phyloP scores from a whole-genome alignment of 2,888 invertebrate genomes.

The Leptopilina syphax region DNA sequence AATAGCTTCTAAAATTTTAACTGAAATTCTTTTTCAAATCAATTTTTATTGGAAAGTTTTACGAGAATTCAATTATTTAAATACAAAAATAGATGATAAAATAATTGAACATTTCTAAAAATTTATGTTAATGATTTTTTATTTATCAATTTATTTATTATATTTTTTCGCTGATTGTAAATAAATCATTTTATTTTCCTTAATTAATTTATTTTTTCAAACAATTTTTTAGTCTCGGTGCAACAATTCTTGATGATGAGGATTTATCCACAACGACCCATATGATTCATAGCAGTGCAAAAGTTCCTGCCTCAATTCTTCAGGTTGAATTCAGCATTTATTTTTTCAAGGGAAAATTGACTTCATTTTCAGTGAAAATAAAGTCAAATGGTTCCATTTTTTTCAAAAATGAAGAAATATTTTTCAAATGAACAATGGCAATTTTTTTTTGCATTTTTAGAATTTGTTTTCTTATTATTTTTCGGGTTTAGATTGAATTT shows the following conservation, averaged over 20 bases:
- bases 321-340: conserved; percentile 44
- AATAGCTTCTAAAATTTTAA: no score
- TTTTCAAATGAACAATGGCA: neutral
- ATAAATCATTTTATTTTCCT: conserved; percentile 7
- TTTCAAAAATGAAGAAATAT: no score
- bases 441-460: neutral
- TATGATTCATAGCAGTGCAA: conserved; percentile 62
- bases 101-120: neutral
- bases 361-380: conserved; percentile 4
- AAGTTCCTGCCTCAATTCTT: conserved; percentile 61
- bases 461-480: neutral
- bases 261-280: conserved; percentile 62
- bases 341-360: neutral
- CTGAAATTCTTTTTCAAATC: no score
- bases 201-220: neutral
- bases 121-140: neutral
- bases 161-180: no score
- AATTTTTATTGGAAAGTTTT: no score
- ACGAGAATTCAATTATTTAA: no score
- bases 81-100: no score
- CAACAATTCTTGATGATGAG: conserved; percentile 55
- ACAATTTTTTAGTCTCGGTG: conserved; percentile 64
- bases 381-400: neutral
- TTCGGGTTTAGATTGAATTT: neutral
- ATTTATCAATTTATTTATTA: neutral